A percentile compares a stretch with the other conserved stretches of the same genome.
These are phyloP conservation scores for Pyrrhosoma nymphula DNA, from an alignment of 2,888 invertebrate genomes.

Conservation along the genomic window DNA sequence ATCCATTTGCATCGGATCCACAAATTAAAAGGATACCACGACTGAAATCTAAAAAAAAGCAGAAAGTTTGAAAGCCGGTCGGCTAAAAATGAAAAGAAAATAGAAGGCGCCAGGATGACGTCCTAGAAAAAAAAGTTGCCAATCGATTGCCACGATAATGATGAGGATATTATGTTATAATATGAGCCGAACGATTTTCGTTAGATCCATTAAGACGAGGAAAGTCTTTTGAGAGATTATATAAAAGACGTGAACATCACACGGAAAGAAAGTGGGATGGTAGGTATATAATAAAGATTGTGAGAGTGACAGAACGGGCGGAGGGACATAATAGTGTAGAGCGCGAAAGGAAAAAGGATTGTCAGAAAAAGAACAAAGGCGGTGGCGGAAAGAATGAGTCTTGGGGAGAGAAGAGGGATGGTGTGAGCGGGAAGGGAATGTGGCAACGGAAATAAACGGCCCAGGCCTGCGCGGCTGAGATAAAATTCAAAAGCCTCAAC, in stretches of 20 bases:
- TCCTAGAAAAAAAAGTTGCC: neutral
- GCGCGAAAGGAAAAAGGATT: neutral
- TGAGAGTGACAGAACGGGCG: neutral
- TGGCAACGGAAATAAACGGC: conserved; percentile 12
- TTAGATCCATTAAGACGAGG: neutral
- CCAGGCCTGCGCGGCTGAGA: neutral
- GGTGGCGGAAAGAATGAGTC: neutral
- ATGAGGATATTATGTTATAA: neutral
- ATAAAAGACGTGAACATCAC: neutral
- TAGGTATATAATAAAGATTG: neutral
- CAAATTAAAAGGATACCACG: neutral
- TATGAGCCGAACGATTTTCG: neutral
- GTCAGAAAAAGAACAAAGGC: conserved; percentile 32
- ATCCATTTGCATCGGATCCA: neutral
- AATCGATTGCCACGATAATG: neutral
- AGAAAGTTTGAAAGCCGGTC: neutral
- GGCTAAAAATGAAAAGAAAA: neutral
- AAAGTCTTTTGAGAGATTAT: neutral
- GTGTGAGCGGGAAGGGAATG: neutral
- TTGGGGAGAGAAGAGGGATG: neutral
- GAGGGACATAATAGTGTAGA: neutral
- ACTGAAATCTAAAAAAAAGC: neutral
- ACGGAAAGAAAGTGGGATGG: neutral
- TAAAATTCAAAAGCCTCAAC: conserved; percentile 3
- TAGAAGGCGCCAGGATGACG: neutral